Conservation (phyloP, 2,113 vertebrate genomes). For the Serilophus lunatus region DNA sequence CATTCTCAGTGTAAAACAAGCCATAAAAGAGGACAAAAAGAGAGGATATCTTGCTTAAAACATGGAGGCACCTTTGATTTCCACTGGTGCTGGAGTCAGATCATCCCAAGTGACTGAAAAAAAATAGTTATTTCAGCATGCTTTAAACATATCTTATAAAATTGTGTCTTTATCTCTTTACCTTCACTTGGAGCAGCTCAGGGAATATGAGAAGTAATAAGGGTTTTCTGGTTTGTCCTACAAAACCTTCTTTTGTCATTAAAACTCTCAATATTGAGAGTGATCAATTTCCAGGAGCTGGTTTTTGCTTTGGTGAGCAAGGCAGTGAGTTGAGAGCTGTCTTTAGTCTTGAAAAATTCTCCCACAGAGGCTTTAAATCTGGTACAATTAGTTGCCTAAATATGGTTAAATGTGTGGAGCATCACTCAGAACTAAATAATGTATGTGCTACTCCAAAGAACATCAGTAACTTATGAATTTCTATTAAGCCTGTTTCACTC, state of each 20-base stretch:
- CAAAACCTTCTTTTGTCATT: not conserved
- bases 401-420: constrained; percentile 17
- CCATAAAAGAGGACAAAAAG: not conserved
- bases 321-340: not conserved
- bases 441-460: constrained; percentile 60
- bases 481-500: constrained; percentile 57
- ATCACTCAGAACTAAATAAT: constrained; percentile 66
- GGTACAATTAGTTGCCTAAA: constrained; percentile 40
- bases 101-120: not conserved
- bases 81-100: not conserved
- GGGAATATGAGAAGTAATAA: not conserved
- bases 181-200: not conserved
- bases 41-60: not conserved
- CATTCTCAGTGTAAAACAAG: not conserved
- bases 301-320: not conserved
- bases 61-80: not conserved
- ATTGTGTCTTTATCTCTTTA: not conserved
- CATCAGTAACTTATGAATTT: constrained; percentile 66
- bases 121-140: not conserved
- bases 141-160: not conserved
- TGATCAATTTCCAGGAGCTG: not conserved
- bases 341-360: not conserved
- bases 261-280: not conserved
- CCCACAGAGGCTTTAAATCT: not conserved
- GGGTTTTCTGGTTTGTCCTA: not conserved